phyloP scores from a whole-genome alignment of 2,888 invertebrate species.

The Stegana nigrithorax region DNA sequence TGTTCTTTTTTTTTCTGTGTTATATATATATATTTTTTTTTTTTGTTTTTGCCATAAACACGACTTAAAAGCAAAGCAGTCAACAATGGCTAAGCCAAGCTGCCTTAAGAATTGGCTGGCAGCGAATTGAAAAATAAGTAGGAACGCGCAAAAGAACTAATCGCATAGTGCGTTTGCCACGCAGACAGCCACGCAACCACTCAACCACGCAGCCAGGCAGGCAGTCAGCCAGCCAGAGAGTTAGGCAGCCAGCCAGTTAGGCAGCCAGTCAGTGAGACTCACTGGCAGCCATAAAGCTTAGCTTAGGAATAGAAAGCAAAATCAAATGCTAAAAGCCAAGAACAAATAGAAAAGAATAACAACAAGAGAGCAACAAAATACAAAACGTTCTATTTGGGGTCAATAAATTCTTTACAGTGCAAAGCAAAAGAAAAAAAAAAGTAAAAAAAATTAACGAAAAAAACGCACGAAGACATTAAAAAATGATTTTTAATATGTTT shows the following conservation, averaged over 20 bases:
- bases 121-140: conserved; percentile 17
- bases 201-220: background rate
- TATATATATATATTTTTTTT: too few species aligned
- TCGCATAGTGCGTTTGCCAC: background rate
- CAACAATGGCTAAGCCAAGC: background rate
- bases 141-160: background rate
- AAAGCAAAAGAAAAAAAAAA: background rate
- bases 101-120: conserved; percentile 36
- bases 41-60: background rate
- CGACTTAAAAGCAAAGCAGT: too few species aligned
- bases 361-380: too few species aligned
- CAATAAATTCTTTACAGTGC: conserved; percentile 45
- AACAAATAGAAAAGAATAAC: too few species aligned
- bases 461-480: background rate
- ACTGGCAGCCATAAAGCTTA: too few species aligned
- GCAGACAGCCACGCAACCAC: background rate
- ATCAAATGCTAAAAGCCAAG: too few species aligned
- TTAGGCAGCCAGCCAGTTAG: background rate
- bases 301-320: too few species aligned
- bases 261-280: background rate
- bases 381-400: too few species aligned
- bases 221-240: background rate
- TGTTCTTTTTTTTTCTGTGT: background rate
- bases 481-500: conserved; percentile 19
- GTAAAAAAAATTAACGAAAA: background rate